phyloP scores from a whole-genome alignment of 92 coral and sea anemone genomes.

The Palythoa heliodiscus region DNA sequence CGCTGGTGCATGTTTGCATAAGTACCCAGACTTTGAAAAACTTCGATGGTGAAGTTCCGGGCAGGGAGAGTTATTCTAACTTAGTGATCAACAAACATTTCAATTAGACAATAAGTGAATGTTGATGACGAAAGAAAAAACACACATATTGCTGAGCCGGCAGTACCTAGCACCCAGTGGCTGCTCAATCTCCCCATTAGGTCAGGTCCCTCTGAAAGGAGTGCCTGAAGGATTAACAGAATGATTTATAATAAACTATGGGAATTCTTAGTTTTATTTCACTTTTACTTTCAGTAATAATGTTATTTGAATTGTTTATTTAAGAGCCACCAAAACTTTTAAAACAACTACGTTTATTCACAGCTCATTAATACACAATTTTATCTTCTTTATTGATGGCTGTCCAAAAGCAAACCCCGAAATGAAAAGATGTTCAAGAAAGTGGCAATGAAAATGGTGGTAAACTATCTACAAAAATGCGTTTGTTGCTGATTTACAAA shows the following conservation, averaged over 20 bases:
- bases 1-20: no score
- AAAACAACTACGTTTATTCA: no score
- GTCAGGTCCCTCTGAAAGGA: conserved; percentile 87
- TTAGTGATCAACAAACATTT: neutral
- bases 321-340: no score
- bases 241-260: neutral
- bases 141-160: neutral
- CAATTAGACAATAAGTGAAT: neutral
- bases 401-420: no score
- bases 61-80: neutral
- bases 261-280: neutral
- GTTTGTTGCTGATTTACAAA: no score
- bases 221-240: conserved; percentile 62
- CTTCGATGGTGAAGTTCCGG: neutral
- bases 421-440: no score
- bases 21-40: neutral
- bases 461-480: no score
- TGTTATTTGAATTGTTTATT: no score
- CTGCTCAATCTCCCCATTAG: conserved; percentile 94
- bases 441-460: no score
- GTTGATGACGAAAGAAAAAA: neutral
- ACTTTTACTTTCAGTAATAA: no score
- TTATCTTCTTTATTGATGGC: no score
- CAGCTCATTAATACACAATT: no score
- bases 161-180: conserved; percentile 93